Evolutionary conservation across 2,888 invertebrate genomes (phyloP), one percentile per base, ranked within the genome.

Genomic region (Cyrtodaria siliqua): DNA sequence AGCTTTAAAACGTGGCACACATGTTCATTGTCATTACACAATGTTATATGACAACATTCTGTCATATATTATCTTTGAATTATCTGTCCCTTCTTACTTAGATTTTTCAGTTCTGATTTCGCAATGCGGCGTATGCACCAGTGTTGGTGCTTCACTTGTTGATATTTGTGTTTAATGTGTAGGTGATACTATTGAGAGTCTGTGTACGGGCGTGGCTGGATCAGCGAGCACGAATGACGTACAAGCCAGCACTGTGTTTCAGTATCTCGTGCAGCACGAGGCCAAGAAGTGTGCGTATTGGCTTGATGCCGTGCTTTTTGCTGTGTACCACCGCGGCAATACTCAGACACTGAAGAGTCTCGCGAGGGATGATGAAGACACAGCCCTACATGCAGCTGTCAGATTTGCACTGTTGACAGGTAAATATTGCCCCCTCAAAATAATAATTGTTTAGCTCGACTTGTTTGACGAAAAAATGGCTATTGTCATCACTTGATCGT

Each of bases 401-500:
- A 79, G 84, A 61, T 82, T 86, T 53, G 80, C 83, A 27, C 44
- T 83, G 14, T 26, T 62, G 1, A 85, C 85, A 71, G 83, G 89
- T 87, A 74, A 42, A 18, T 16, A 27, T 49, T 23, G 4, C 12
- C n/a, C n/a, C n/a, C n/a, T n/a, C n/a, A n/a, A n/a, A n/a, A n/a
- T n/a, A n/a, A n/a, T n/a, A n/a, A n/a, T n/a, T n/a, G 23, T 26
- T 53, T 2, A 53, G 8, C 27, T 57, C 18, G 18, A 33, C 33
- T n/a, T 18, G 8, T 33, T 20, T 27, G 9, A 40, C 1, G 3
- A 3, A 33, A 3, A 33, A 1, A 57, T 18, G 16, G 18, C 18
- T n/a, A n/a, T n/a, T n/a, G n/a, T n/a, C n/a, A n/a, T n/a, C n/a
- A n/a, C n/a, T n/a, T n/a, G n/a, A n/a, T 16, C 26, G 2, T 23